Percentiles rank a stretch among this genome's conserved stretches.
Conservation (phyloP, 2,888 invertebrate genomes). For the Rotaria magnacalcarata region DNA sequence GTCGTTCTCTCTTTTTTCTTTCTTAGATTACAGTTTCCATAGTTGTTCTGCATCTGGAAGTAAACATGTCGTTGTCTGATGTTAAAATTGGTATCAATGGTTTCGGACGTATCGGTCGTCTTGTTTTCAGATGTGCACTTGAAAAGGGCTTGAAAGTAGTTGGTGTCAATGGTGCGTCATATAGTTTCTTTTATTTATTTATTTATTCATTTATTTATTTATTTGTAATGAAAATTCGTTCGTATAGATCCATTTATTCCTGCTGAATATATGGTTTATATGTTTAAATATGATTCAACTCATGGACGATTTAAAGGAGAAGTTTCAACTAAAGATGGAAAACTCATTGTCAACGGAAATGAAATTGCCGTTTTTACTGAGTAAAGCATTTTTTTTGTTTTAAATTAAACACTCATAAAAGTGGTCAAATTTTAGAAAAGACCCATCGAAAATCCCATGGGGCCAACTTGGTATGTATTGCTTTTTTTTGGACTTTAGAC, state of each 20-base stretch:
- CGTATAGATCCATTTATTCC: conserved; percentile 42
- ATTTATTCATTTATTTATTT: no score
- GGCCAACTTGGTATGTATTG: conserved; percentile 57
- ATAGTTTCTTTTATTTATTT: no score
- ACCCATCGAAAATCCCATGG: conserved; percentile 80
- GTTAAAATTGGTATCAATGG: conserved; percentile 50
- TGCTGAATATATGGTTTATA: conserved; percentile 66
- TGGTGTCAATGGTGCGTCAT: conserved; percentile 32
- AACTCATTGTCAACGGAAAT: conserved; percentile 73
- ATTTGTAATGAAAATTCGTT: neutral
- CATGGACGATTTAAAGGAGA: conserved; percentile 90
- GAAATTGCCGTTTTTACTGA: conserved; percentile 79
- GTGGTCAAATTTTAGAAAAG: conserved; percentile 50
- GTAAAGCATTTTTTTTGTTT: conserved; percentile 51
- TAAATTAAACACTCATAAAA: no score
- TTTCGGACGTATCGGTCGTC: conserved; percentile 87
- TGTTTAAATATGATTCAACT: conserved; percentile 96
- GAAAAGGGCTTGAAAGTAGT: conserved; percentile 43
- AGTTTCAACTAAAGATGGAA: conserved; percentile 71
- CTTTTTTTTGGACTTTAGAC: no score
- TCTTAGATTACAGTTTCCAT: neutral
- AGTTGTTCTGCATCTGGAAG: no score
- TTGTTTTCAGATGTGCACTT: conserved; percentile 79
- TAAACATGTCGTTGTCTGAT: neutral
- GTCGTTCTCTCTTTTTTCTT: neutral